phyloP scores from a whole-genome alignment of 2,888 invertebrate species.

The Limnephilus marmoratus region DNA sequence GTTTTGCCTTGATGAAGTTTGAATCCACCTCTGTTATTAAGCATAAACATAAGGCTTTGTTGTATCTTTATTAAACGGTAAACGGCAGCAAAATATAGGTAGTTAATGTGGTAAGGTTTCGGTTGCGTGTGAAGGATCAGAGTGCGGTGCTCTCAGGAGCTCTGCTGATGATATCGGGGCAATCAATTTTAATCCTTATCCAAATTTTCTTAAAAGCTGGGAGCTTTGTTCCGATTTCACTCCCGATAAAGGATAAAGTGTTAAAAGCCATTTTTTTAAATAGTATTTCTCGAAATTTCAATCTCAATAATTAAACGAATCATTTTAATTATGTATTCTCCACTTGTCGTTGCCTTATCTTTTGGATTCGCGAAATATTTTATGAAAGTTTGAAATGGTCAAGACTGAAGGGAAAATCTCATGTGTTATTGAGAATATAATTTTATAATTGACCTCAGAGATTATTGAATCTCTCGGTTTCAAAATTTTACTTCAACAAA shows the following conservation, averaged over 20 bases:
- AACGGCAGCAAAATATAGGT: conserved; percentile 28
- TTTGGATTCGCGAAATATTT: background rate
- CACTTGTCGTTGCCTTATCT: background rate
- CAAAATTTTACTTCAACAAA: too few species aligned
- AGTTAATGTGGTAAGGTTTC: background rate
- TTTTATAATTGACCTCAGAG: background rate
- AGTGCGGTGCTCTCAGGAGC: background rate
- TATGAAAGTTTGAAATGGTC: background rate
- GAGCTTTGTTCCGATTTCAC: background rate
- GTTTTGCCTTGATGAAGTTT: background rate
- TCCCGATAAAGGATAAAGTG: background rate
- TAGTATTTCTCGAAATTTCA: background rate
- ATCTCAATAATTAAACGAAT: background rate
- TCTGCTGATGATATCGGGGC: background rate
- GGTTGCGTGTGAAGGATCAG: conserved; percentile 23
- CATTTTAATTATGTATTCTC: background rate
- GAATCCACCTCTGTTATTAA: background rate
- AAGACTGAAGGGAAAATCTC: background rate
- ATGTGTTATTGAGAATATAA: background rate
- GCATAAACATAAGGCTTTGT: background rate
- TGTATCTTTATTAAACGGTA: background rate
- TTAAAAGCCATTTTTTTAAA: background rate
- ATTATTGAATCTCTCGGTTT: background rate
- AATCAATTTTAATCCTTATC: background rate
- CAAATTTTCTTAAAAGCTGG: background rate